Evolutionary conservation across 2,113 vertebrate species (phyloP).

Genomic region (Dromaius novaehollandiae): DNA sequence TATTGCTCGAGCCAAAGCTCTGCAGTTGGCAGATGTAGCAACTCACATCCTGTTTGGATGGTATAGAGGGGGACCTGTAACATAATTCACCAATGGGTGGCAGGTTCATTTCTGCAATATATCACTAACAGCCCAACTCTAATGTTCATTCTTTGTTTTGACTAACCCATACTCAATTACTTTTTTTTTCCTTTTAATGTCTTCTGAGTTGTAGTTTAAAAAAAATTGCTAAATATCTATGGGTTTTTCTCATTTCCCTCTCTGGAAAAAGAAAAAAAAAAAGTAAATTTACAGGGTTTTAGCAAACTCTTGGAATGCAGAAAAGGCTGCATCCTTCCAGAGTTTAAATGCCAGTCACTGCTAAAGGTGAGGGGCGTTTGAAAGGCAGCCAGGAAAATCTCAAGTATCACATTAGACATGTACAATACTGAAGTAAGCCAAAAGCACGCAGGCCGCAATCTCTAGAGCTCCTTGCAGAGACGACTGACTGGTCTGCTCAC

Average conservation of each 20-base stretch:
- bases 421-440: not conserved
- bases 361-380: not conserved
- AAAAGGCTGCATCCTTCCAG: not conserved
- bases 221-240: not conserved
- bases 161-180: not conserved
- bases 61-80: not conserved
- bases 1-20: not conserved
- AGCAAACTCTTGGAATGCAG: not conserved
- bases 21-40: not conserved
- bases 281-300: not conserved
- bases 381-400: conserved; percentile 7
- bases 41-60: not conserved
- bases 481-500: not conserved
- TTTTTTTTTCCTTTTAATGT: not conserved
- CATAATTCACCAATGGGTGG: not conserved
- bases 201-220: not conserved
- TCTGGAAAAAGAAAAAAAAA: not conserved
- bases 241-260: not conserved
- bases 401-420: not conserved
- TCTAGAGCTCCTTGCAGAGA: not conserved
- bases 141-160: not conserved
- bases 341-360: not conserved
- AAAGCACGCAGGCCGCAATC: not conserved
- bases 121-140: not conserved
- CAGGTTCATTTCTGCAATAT: not conserved